Conservation (phyloP, 2,113 vertebrate species). For the Beaufortia kweichowensis region DNA sequence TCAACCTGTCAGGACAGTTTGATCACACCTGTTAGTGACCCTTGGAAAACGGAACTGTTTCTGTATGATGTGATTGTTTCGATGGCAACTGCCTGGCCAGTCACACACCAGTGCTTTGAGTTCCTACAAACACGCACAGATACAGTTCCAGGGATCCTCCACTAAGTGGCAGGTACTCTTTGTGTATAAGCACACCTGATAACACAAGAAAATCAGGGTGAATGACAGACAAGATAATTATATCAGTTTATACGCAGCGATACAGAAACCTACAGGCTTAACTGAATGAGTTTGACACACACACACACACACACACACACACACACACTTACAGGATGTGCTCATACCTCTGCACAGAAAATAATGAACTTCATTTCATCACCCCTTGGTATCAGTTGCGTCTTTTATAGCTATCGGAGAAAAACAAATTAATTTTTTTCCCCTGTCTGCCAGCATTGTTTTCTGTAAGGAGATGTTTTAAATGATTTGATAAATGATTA, state of each 20-base stretch:
- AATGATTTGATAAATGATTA: too few relatives aligned
- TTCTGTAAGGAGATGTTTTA: neutral
- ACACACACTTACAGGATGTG: neutral
- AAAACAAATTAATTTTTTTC: neutral
- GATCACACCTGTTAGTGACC: conserved; percentile 30
- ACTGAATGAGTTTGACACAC: neutral
- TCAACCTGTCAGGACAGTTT: conserved; percentile 13
- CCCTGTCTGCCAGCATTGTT: neutral
- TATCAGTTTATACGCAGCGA: conserved; percentile 61
- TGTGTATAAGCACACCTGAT: conserved; percentile 45
- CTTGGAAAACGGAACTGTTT: conserved; percentile 12
- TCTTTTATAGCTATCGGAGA: neutral
- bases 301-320: conserved; percentile 3
- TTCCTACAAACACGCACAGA: neutral
- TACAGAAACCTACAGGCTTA: neutral
- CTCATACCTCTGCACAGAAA: neutral
- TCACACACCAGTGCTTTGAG: conserved; percentile 2
- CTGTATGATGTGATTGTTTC: conserved; percentile 19
- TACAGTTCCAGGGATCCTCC: conserved; percentile 66
- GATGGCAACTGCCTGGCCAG: neutral
- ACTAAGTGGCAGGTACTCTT: conserved; percentile 69
- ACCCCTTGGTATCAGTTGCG: neutral
- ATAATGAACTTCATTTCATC: neutral
- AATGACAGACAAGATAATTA: conserved; percentile 63
- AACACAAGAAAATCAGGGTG: conserved; percentile 65